These are phyloP conservation scores for Frieseomelitta varia DNA, from an alignment of 1,140 invertebrate species.

Conservation along the genomic window DNA sequence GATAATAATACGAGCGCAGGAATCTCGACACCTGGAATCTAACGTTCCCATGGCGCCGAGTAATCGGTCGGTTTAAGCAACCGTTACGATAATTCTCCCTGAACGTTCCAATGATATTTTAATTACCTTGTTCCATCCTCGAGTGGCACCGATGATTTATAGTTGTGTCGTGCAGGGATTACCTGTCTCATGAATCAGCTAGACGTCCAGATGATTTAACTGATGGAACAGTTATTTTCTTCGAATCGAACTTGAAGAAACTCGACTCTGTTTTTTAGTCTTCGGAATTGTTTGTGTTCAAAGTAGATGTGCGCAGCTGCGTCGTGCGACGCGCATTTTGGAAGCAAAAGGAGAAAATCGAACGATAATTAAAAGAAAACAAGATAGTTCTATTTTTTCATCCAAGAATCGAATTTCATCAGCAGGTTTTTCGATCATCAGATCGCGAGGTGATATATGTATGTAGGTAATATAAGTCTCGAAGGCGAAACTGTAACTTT, in stretches of 20 bases:
- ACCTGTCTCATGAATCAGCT: not conserved
- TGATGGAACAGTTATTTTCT: not conserved
- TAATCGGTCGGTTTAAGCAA: conserved; percentile 39
- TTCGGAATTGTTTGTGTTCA: not conserved
- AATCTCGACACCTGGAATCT: conserved; percentile 58
- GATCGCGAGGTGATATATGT: too few relatives aligned
- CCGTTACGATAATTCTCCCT: conserved; percentile 27
- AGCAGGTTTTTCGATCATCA: too few relatives aligned
- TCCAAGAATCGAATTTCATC: too few relatives aligned
- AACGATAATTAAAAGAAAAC: too few relatives aligned
- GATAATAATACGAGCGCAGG: conserved; percentile 56
- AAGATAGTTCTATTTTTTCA: too few relatives aligned
- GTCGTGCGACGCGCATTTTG: too few relatives aligned
- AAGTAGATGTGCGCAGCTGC: too few relatives aligned
- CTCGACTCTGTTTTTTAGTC: not conserved
- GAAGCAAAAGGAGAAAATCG: too few relatives aligned
- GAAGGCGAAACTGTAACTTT: not conserved
- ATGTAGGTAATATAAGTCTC: not conserved
- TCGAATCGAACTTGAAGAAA: not conserved
- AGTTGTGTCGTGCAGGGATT: not conserved
- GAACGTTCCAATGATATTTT: conserved; percentile 47
- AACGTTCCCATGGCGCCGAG: conserved; percentile 41
- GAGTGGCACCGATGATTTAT: not conserved
- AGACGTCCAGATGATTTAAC: not conserved
- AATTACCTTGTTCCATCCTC: conserved; percentile 1